Evolutionary conservation across 2,113 vertebrate genomes (phyloP).

Genomic region (Paramisgurnus dabryanus): DNA sequence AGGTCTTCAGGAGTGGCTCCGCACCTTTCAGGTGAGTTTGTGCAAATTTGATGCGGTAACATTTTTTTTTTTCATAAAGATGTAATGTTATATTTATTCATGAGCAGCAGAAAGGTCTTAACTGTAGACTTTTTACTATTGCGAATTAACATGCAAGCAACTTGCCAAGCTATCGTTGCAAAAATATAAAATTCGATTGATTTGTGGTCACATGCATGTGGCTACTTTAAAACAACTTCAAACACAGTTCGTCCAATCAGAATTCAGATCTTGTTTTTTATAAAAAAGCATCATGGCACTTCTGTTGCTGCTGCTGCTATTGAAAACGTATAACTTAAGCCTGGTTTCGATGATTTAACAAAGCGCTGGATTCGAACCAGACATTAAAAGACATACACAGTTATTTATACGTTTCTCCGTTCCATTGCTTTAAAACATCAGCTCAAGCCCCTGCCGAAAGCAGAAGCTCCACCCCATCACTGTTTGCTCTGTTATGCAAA

Average conservation of each 20-base stretch:
- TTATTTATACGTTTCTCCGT: not conserved
- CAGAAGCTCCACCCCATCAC: constrained; percentile 63
- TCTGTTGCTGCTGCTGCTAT: not conserved
- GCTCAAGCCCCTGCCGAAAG: constrained; percentile 61
- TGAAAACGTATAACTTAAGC: too few species aligned
- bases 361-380: not conserved
- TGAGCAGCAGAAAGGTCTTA: too few species aligned
- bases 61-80: too few species aligned
- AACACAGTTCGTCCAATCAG: too few species aligned
- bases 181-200: not conserved
- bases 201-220: not conserved
- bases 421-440: not conserved
- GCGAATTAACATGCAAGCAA: not conserved
- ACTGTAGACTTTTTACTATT: not conserved
- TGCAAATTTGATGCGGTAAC: not conserved
- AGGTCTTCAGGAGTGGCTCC: constrained; percentile 98
- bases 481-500: constrained; percentile 60
- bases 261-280: too few species aligned
- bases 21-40: constrained; percentile 93
- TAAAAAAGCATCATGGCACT: too few species aligned
- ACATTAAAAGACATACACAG: not conserved
- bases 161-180: not conserved
- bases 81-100: too few species aligned
- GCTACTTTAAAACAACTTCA: too few species aligned
- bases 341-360: not conserved